Evolutionary conservation across 2,113 vertebrate species (phyloP).

Genomic region (Hyperoodon ampullatus): DNA sequence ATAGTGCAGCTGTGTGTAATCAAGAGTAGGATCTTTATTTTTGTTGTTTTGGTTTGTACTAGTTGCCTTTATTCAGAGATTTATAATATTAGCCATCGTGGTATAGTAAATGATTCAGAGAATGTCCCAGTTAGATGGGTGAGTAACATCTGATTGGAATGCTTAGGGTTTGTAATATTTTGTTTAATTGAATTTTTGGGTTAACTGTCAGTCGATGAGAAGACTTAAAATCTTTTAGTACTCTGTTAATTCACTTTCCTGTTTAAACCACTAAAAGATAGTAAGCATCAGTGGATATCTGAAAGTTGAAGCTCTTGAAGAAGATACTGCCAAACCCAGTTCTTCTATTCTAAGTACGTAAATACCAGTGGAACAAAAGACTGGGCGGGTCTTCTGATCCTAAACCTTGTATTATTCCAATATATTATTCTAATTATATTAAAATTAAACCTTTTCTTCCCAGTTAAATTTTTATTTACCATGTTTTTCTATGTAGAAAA

Average conservation of each 20-base stretch:
- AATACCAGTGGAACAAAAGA: not conserved
- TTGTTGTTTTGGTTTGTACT: conserved; percentile 35
- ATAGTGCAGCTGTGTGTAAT: not conserved
- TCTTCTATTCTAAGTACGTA: not conserved
- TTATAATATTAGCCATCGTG: not conserved
- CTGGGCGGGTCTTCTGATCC: not conserved
- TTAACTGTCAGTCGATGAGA: conserved; percentile 27
- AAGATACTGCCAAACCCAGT: not conserved
- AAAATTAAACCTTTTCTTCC: not conserved
- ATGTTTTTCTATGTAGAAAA: not conserved
- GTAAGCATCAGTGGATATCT: not conserved
- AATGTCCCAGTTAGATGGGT: not conserved
- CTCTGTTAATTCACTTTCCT: not conserved
- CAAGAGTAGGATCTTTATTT: not conserved
- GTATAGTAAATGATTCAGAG: not conserved
- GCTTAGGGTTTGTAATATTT: conserved; percentile 12
- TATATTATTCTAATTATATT: not conserved
- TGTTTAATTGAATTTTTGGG: not conserved
- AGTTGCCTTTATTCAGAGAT: conserved; percentile 12
- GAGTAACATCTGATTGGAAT: not conserved
- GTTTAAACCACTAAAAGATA: not conserved
- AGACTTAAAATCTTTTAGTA: not conserved
- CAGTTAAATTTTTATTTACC: not conserved
- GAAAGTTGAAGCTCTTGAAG: conserved; percentile 19
- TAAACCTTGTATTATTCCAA: not conserved